phyloP scores from a whole-genome alignment of 2,888 invertebrate species.

The Lamellibrachia columna region DNA sequence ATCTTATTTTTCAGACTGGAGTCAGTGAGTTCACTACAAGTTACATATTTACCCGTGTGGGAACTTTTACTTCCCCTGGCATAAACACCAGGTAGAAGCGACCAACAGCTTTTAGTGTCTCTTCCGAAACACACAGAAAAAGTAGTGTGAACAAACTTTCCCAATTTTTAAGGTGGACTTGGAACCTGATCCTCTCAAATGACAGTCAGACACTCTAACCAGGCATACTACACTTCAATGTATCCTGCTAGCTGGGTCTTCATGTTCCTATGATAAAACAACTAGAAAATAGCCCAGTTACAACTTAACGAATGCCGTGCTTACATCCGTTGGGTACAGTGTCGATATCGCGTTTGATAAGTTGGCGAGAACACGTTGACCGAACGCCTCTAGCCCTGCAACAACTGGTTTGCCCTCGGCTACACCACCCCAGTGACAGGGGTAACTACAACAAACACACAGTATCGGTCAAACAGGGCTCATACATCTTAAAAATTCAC shows the following conservation, averaged over 20 bases:
- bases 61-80: too few relatives aligned
- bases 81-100: too few relatives aligned
- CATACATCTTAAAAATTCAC: neutral
- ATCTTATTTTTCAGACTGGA: too few relatives aligned
- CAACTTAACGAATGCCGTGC: neutral
- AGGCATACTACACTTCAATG: neutral
- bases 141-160: too few relatives aligned
- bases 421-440: slow-evolving; percentile 64
- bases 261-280: neutral
- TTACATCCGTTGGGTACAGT: slow-evolving; percentile 56
- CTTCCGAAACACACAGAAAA: too few relatives aligned
- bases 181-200: too few relatives aligned
- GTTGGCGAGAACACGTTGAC: slow-evolving; percentile 61
- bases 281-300: neutral
- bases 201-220: neutral
- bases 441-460: slow-evolving; percentile 56
- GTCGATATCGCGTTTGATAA: slow-evolving; percentile 62
- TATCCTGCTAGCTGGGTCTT: neutral
- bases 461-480: slow-evolving; percentile 21
- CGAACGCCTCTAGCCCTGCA: slow-evolving; percentile 63
- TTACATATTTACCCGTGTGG: too few relatives aligned
- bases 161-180: too few relatives aligned
- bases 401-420: slow-evolving; percentile 59
- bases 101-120: too few relatives aligned
- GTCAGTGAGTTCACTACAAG: too few relatives aligned